Evolutionary conservation across 2,797 vertebrate genomes (phyloP), one percentile per base, ranked within the genome.

Genomic region (Pseudochirops cupreus): DNA sequence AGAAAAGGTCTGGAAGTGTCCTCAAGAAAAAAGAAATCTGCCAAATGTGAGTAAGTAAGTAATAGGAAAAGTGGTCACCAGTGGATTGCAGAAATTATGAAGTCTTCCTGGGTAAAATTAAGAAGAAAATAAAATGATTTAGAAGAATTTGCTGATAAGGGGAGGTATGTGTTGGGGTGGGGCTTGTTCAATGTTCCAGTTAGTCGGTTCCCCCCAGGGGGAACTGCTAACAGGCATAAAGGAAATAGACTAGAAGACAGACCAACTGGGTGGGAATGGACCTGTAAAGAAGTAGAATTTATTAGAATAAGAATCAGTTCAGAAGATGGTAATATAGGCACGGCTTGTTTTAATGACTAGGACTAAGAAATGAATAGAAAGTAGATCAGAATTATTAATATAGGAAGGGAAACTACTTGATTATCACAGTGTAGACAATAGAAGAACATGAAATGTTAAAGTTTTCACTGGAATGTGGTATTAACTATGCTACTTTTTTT

Each of bases 401-500:
- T 26, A 24, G 18, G 39, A 87, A 87, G 13, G 24, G 39, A 26
- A 87, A 87, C 39, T 87, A 87, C 10, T 87, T 87, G 21, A 46
- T 82, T 82, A 50, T 46, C 9, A 87, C 24, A 87, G 11, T 87
- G 74, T 46, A 50, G 39, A 11, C 2, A 87, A 11, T 11, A 87
- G 74, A 50, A 87, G 74, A 46, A 46, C 9, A 26, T 87, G 39
- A 87, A 26, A 26, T 87, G 24, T 50, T 87, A 46, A 28, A 26
- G n/a, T 46, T 82, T 46, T 46, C 7, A 1, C 10, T 82, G 74
- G 39, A 82, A 82, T 82, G 26, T 82, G 9, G 39, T 82, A 90
- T 87, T 97, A 97, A 97, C 93, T 93, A 50, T 96, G 95, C 39
- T 94, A 97, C 97, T 97, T 99, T 98, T 99, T 99, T 98, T 99